phyloP scores from a whole-genome alignment of 2,797 vertebrate species.

The Sorex maritimensis region DNA sequence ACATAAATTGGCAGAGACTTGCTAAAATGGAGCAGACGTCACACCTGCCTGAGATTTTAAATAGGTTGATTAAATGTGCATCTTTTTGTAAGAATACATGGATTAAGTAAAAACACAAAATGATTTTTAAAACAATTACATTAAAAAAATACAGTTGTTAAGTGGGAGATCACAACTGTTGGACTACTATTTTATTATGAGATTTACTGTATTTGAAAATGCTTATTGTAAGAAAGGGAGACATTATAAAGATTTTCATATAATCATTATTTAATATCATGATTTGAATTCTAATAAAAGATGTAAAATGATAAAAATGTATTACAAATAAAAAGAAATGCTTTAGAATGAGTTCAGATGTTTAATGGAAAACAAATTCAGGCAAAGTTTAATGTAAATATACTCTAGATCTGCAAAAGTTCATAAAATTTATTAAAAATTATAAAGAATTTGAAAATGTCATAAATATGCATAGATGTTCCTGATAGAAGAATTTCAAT shows the following conservation, averaged over 20 bases:
- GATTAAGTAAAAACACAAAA: background rate
- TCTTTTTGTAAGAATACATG: constrained; percentile 4
- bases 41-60: background rate
- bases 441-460: constrained; percentile 1
- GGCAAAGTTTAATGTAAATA: constrained; percentile 21
- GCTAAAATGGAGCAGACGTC: background rate
- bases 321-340: background rate
- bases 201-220: constrained; percentile 32
- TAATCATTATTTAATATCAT: background rate
- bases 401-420: background rate
- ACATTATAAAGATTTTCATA: background rate
- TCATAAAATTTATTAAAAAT: background rate
- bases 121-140: background rate
- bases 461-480: background rate
- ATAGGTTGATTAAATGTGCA: background rate
- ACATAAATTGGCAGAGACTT: background rate
- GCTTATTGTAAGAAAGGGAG: background rate
- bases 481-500: background rate
- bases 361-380: constrained; percentile 13
- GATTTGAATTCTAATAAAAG: constrained; percentile 5
- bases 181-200: background rate
- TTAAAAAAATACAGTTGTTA: background rate
- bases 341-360: background rate
- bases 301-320: background rate
- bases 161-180: background rate